Evolutionary conservation across 2,113 vertebrate genomes (phyloP), one percentile per base, ranked within the genome.

Genomic region (Micromys minutus): DNA sequence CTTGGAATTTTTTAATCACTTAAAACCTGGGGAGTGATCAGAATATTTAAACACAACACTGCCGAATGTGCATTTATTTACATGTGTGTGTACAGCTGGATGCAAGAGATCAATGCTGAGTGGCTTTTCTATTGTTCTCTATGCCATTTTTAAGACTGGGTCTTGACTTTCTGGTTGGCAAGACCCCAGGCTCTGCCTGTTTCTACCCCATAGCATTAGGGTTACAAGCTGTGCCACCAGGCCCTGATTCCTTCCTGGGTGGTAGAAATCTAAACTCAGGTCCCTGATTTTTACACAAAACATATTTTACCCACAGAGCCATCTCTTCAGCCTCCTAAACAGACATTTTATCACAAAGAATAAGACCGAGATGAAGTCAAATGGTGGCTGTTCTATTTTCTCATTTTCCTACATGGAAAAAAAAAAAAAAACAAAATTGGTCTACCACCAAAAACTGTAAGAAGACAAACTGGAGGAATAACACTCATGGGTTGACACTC

Each of bases 311-410:
- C 3, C 42, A 65, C 17, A 36, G 19, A 52, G 12, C 6, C 31
- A 69, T 69, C 84, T 69, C 8, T 13, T 19, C 6, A 50, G 61
- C 17, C 31, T 36, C 31, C 42, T 5, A 3, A 50, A 86, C 1
- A 36, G 45, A 69, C 24, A 11, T 77, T 76, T 77, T 26, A 50
- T 50, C n/a, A 1, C 11, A 50, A 26, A 71, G 79, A 57, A 4
- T 79, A 80, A 61, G 63, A 89, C 59, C 9, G 63, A 76, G 50
- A 71, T 91, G 77, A 94, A 91, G 83, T n/a, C 81, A 90, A 89
- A 61, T 87, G 36, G 31, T 29, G 47, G 0, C 34, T 13, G 63
- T 63, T 17, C 24, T 59, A 8, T 59, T 24, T 86, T 3, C 26
- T 13, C 29, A 59, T 81, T 65, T 84, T 89, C 42, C 2, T 88